phyloP scores from a whole-genome alignment of 1,140 invertebrate genomes.

The Eciton burchellii region DNA sequence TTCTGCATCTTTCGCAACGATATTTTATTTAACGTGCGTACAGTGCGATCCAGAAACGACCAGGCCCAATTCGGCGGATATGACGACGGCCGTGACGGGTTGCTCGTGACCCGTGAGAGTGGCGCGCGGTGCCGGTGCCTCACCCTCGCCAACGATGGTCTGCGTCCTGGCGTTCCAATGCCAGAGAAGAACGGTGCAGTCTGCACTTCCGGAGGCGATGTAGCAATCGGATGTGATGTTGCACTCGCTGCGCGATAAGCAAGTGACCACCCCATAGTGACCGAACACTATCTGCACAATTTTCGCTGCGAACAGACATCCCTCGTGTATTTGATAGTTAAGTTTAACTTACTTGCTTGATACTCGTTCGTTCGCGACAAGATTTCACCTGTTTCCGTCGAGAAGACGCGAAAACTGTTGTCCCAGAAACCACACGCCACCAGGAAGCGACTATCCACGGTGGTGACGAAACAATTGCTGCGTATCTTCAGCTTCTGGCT shows the following conservation, averaged over 20 bases:
- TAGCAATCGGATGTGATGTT: conserved; percentile 99
- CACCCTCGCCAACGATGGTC: conserved; percentile 98
- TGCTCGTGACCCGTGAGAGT: conserved; percentile 99
- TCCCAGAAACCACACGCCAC: conserved; percentile 99
- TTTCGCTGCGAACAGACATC: conserved; percentile 90
- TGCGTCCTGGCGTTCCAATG: conserved; percentile 99
- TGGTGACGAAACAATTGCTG: conserved; percentile 98
- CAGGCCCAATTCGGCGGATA: conserved; percentile 98
- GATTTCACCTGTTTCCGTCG: conserved; percentile 95
- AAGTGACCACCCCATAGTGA: conserved; percentile 99
- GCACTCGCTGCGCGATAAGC: conserved; percentile 97
- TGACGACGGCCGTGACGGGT: conserved; percentile 96
- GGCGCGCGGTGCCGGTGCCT: conserved; percentile 97
- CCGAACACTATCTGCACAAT: conserved; percentile 99
- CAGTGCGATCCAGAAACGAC: conserved; percentile 97
- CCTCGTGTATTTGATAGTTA: no score
- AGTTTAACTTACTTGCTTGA: no score
- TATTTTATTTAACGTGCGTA: conserved; percentile 84
- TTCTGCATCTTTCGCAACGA: neutral
- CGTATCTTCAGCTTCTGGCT: conserved; percentile 97
- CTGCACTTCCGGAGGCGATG: conserved; percentile 98
- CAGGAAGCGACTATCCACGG: conserved; percentile 97
- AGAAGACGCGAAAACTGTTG: conserved; percentile 99
- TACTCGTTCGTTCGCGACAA: no score
- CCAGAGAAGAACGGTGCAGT: conserved; percentile 99